phyloP scores from a whole-genome alignment of 2,113 vertebrate species.

The Scomber japonicus region DNA sequence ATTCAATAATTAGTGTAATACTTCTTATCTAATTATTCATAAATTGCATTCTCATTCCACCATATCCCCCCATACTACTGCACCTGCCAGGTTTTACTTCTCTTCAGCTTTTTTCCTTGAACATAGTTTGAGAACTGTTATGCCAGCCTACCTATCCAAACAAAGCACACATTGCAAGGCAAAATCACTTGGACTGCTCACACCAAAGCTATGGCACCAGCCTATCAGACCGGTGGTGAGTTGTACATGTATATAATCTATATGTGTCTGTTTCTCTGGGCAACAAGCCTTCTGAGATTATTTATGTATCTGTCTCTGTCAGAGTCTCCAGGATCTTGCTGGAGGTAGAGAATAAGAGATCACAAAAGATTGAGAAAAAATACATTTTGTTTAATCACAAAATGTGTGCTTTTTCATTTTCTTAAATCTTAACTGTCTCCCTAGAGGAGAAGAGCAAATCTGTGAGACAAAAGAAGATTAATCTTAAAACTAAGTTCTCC shows the following conservation, averaged over 20 bases:
- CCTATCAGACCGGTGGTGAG: constrained; percentile 51
- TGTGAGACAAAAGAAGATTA: constrained; percentile 28
- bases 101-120: constrained; percentile 15
- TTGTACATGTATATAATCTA: constrained; percentile 71
- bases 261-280: constrained; percentile 71
- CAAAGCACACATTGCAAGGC: constrained; percentile 13
- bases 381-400: constrained; percentile 65
- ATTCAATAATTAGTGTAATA: constrained; percentile 11
- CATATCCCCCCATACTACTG: constrained; percentile 1
- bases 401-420: not conserved
- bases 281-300: constrained; percentile 68
- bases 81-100: constrained; percentile 10
- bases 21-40: constrained; percentile 33
- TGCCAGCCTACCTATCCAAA: constrained; percentile 23
- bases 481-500: constrained; percentile 13
- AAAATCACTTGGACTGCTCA: constrained; percentile 21
- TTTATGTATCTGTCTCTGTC: constrained; percentile 70
- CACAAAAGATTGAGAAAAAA: constrained; percentile 36
- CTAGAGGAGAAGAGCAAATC: constrained; percentile 25
- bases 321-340: constrained; percentile 61
- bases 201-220: constrained; percentile 43
- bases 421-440: constrained; percentile 27
- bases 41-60: constrained; percentile 19
- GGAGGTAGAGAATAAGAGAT: constrained; percentile 51
- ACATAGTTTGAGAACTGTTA: constrained; percentile 26